phyloP scores from a whole-genome alignment of 92 coral and sea anemone species.

The Palythoa grandiflora region DNA sequence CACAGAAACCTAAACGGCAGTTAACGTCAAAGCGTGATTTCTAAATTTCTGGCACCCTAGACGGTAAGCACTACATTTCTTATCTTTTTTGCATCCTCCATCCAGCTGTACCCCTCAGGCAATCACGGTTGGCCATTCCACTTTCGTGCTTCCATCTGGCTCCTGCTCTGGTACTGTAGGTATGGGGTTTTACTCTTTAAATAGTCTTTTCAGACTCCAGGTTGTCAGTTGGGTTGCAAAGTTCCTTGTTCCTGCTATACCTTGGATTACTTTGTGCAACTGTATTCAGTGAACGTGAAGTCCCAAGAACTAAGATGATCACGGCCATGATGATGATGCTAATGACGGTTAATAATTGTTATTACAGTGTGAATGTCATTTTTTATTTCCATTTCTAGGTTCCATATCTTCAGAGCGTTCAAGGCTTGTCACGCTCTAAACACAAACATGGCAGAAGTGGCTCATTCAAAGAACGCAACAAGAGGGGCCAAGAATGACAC shows the following conservation, averaged over 20 bases:
- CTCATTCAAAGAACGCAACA: constrained; percentile 36
- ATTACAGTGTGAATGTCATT: constrained; percentile 11
- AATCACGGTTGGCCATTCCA: constrained; percentile 9
- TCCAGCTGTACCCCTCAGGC: constrained; percentile 17
- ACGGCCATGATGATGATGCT: constrained; percentile 1
- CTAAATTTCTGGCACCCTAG: constrained; percentile 27
- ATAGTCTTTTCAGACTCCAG: constrained; percentile 1
- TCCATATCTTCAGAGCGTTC: constrained; percentile 32
- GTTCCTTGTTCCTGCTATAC: constrained; percentile 7
- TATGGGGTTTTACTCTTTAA: constrained; percentile 7
- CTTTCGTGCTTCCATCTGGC: constrained; percentile 7
- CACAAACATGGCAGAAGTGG: constrained; percentile 43
- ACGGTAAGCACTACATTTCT: constrained; percentile 22
- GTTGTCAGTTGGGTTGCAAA: constrained; percentile 14
- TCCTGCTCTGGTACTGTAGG: constrained; percentile 10
- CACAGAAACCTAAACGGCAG: constrained; percentile 25
- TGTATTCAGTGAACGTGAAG: constrained; percentile 1
- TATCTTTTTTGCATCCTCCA: constrained; percentile 5
- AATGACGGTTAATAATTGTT: not conserved
- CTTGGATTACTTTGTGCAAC: constrained; percentile 9
- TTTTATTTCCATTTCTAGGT: constrained; percentile 21
- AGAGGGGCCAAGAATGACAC: constrained; percentile 42
- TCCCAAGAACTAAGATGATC: constrained; percentile 9
- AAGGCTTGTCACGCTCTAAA: constrained; percentile 33
- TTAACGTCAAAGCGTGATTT: constrained; percentile 20